These are phyloP conservation scores for Alexandromys oeconomus DNA, from an alignment of 2,797 vertebrate species.

Conservation along the genomic window DNA sequence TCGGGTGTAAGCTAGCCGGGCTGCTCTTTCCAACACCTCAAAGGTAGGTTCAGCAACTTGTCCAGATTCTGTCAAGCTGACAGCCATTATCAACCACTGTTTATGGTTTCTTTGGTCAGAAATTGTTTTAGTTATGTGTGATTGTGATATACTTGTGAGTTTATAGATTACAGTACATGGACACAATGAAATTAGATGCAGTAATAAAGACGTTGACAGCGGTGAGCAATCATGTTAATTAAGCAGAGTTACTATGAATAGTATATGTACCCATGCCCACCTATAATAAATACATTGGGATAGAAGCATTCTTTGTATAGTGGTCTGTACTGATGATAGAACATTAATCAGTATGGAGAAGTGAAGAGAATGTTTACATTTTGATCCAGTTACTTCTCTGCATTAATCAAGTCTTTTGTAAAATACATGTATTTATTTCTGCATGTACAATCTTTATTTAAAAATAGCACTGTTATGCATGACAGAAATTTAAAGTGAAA, in stretches of 20 bases:
- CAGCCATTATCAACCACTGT: background rate
- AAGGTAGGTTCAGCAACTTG: background rate
- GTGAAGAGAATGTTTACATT: background rate
- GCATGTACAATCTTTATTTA: background rate
- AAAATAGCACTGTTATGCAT: background rate
- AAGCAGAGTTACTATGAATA: background rate
- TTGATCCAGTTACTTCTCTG: background rate
- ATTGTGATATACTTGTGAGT: conserved; percentile 10
- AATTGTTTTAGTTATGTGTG: background rate
- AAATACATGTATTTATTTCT: background rate
- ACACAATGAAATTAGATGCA: background rate
- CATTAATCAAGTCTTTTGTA: background rate
- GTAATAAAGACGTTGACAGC: background rate
- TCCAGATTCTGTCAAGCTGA: background rate
- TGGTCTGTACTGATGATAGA: background rate
- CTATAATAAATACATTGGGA: background rate
- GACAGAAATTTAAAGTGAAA: background rate
- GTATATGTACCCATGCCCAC: background rate
- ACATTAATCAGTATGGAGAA: background rate
- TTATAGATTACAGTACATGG: background rate
- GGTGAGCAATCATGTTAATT: background rate
- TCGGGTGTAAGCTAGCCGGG: no score
- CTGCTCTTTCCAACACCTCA: no score
- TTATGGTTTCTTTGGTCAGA: background rate
- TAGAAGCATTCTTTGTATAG: background rate